phyloP scores from a whole-genome alignment of 2,797 vertebrate genomes.

The Trematomus bernacchii region DNA sequence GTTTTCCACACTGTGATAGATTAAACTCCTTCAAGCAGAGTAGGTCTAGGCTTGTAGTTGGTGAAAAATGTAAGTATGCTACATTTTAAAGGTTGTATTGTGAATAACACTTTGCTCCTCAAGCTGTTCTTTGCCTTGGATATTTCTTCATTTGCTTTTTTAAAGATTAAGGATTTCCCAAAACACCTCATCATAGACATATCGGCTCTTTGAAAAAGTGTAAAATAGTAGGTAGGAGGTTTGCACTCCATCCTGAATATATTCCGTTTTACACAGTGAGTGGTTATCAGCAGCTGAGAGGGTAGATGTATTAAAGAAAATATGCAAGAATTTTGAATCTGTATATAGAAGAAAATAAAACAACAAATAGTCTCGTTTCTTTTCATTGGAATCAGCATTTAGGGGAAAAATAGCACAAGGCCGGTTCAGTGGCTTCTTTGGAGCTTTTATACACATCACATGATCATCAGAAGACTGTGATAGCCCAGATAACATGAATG shows the following conservation, averaged over 20 bases:
- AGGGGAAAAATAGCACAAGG: too few relatives aligned
- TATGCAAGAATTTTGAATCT: neutral
- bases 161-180: neutral
- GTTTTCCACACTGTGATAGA: conserved; percentile 18
- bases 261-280: neutral
- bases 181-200: neutral
- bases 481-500: too few relatives aligned
- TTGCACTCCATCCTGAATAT: neutral
- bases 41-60: conserved; percentile 10
- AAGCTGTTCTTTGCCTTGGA: neutral
- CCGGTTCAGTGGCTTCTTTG: too few relatives aligned
- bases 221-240: neutral
- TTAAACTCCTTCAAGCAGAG: conserved; percentile 3
- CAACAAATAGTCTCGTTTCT: neutral
- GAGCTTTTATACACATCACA: too few relatives aligned
- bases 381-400: neutral
- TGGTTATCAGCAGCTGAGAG: neutral
- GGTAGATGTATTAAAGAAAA: neutral
- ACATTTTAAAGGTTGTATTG: neutral
- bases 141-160: neutral
- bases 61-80: conserved; percentile 14
- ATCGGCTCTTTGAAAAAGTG: neutral
- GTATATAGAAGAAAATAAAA: neutral
- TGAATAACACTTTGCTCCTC: neutral
- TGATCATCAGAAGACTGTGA: too few relatives aligned